A percentile compares a stretch with the other conserved stretches of the same genome.
These are phyloP conservation scores for Pterocles burchelli DNA, from an alignment of 2,113 vertebrate genomes.

Conservation along the genomic window DNA sequence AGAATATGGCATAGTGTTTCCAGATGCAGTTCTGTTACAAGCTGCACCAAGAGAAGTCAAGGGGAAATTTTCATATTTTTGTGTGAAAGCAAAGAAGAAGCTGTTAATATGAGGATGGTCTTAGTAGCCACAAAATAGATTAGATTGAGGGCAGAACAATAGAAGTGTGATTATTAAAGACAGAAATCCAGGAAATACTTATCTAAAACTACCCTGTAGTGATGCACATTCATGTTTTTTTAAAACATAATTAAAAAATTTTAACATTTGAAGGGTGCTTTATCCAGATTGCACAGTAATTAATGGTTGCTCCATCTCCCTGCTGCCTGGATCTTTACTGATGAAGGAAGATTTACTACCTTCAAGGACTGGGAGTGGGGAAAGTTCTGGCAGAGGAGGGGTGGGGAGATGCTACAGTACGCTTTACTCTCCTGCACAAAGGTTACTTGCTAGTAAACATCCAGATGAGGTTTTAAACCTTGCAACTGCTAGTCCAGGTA, in stretches of 20 bases:
- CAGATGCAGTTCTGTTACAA: slow-evolving; percentile 61
- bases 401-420: neutral
- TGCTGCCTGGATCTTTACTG: neutral
- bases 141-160: neutral
- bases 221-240: neutral
- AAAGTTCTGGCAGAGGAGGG: neutral
- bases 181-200: neutral
- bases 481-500: neutral
- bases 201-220: neutral
- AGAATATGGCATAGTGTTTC: slow-evolving; percentile 55
- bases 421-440: neutral
- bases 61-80: slow-evolving; percentile 11
- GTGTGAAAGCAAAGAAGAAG: neutral
- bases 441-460: neutral
- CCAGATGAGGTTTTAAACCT: neutral
- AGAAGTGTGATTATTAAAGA: neutral
- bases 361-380: neutral
- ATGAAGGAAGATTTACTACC: neutral
- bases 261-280: neutral
- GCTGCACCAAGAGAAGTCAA: slow-evolving; percentile 8
- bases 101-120: neutral
- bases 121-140: neutral
- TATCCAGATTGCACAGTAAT: neutral
- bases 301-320: neutral
- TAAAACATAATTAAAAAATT: neutral